phyloP scores from a whole-genome alignment of 2,888 invertebrate species.

The Drosophila tanythrix region DNA sequence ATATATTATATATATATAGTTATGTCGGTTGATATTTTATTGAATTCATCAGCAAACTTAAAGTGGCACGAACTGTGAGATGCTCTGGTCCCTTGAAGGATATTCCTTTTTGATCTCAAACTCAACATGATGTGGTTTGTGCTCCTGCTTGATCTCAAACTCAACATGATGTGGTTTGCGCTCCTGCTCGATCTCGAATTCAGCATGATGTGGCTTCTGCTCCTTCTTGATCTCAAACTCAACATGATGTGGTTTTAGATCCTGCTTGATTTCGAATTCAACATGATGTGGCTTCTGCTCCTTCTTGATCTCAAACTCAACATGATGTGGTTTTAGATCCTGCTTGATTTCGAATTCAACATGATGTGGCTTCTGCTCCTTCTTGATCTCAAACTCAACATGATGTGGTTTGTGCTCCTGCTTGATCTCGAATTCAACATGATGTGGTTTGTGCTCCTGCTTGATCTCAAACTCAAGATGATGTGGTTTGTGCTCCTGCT shows the following conservation, averaged over 20 bases:
- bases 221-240: slow-evolving; percentile 1
- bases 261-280: not conserved
- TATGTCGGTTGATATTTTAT: slow-evolving; percentile 1
- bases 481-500: slow-evolving; percentile 17
- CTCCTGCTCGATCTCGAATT: not conserved
- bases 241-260: not conserved
- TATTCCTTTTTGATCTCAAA: slow-evolving; percentile 18
- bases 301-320: slow-evolving; percentile 15
- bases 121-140: slow-evolving; percentile 15
- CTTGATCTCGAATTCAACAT: slow-evolving; percentile 15
- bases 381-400: slow-evolving; percentile 12
- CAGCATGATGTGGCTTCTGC: not conserved
- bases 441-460: not conserved
- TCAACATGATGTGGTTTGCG: slow-evolving; percentile 4
- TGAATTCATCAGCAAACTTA: slow-evolving; percentile 10
- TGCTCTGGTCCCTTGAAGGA: not conserved
- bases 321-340: slow-evolving; percentile 9
- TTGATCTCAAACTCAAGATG: slow-evolving; percentile 17
- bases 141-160: slow-evolving; percentile 13
- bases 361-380: slow-evolving; percentile 1
- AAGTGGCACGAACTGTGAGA: slow-evolving; percentile 7
- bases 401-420: slow-evolving; percentile 21
- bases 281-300: not conserved
- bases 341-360: not conserved
- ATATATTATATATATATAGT: slow-evolving; percentile 3